phyloP scores from a whole-genome alignment of 2,888 invertebrate genomes.

The Sinhomidia bicolor region DNA sequence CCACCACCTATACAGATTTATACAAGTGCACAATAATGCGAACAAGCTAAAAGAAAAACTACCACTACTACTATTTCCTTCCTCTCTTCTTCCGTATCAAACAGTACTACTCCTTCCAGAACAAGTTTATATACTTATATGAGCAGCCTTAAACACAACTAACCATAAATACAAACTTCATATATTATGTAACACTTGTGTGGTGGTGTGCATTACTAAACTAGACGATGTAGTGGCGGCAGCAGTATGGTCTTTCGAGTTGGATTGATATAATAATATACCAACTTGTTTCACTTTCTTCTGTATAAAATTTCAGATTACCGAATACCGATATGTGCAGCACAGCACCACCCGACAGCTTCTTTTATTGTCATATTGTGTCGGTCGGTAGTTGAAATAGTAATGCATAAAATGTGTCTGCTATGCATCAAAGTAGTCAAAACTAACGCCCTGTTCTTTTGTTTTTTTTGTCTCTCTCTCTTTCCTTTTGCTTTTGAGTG shows the following conservation, averaged over 20 bases:
- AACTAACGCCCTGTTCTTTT: neutral
- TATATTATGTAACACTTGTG: conserved; percentile 6
- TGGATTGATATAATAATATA: neutral
- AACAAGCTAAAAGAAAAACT: conserved; percentile 48
- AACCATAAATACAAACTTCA: conserved; percentile 35
- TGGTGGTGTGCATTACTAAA: neutral
- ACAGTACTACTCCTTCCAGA: neutral
- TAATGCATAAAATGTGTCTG: conserved; percentile 65
- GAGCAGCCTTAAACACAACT: conserved; percentile 9
- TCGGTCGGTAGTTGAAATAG: too few species aligned
- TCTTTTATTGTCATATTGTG: conserved; percentile 50
- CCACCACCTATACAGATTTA: conserved; percentile 43
- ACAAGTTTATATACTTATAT: neutral
- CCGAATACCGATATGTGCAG: conserved; percentile 17
- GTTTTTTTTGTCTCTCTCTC: neutral
- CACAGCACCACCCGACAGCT: too few species aligned
- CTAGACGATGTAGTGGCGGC: too few species aligned
- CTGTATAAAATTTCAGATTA: neutral
- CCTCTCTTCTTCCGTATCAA: conserved; percentile 19
- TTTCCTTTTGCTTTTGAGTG: neutral
- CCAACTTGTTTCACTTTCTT: conserved; percentile 33
- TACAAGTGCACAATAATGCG: conserved; percentile 42
- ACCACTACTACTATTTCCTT: conserved; percentile 55
- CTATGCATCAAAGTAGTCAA: conserved; percentile 42
- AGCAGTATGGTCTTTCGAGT: neutral